Base-by-base conservation (phyloP, 2,888 invertebrate species). In the Idaea biselata region DNA sequence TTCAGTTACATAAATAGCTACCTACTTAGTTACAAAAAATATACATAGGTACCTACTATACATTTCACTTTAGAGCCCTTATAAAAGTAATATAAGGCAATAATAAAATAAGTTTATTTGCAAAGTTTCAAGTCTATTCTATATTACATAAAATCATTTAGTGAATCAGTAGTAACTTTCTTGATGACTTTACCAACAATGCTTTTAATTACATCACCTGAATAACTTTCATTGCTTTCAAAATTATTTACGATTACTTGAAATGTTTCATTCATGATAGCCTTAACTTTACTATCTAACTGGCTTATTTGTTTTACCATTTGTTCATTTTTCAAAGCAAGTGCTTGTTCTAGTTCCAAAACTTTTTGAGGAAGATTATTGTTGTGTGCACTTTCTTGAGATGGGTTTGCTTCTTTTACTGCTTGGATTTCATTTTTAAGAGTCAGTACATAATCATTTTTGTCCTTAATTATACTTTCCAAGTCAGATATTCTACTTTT, bases 201-300 rank as follows among this genome's bases (percentile, higher is more conserved):
- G 69, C 69, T 80, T 75, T 87, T 91, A n/a, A 90, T 72, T 60
- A 63, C 67, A 67, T 80, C 79, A 57, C 90, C 91, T 55, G 80
- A 69, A 68, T 91, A 91, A 33, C 58, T 70, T 65, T 78, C 73
- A 63, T 74, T 68, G 66, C 74, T 76, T 60, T 84, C 79, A 74
- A 91, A 89, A 73, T 86, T 85, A 25, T 68, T 66, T 62, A 85
- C 81, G 68, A 91, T 79, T 14, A 82, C 78, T 75, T 82, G 87
- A 70, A 82, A 91, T 74, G 87, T 87, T 64, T 84, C 79, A 81
- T 91, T 91, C 88, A 91, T 91, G 59, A 91, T 81, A 67, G 72
- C 73, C 77, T 91, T 91, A 8, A 87, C 67, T 73, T 77, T 82
- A 55, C 70, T 77, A 65, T 73, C 74, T 60, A 77, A 61, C 67